Evolutionary conservation across 2,113 vertebrate genomes (phyloP).

Genomic region (Sylvilagus bachmani): DNA sequence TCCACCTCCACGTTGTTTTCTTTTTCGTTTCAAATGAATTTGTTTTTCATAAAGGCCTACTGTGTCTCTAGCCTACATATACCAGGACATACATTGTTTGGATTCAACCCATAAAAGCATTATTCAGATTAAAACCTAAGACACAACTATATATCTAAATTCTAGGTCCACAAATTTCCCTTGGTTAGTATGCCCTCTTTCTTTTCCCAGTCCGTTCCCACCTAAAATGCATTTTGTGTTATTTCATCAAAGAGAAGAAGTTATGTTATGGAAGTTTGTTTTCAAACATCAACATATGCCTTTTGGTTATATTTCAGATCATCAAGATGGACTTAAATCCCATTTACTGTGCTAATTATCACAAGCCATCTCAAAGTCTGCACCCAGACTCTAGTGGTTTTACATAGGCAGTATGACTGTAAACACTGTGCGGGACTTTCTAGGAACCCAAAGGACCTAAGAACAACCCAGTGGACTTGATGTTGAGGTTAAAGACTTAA

Average conservation of each 20-base stretch:
- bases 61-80: background rate
- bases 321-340: background rate
- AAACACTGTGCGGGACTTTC: background rate
- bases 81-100: background rate
- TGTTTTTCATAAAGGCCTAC: background rate
- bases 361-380: background rate
- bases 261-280: background rate
- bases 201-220: background rate
- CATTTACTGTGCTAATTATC: background rate
- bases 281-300: background rate
- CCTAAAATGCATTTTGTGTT: background rate
- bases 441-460: too few relatives aligned
- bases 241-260: background rate
- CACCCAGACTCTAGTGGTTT: background rate
- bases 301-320: background rate
- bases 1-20: background rate
- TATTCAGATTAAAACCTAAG: background rate
- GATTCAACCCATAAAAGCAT: background rate
- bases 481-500: background rate
- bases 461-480: background rate
- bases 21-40: slow-evolving; percentile 11
- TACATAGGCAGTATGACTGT: background rate
- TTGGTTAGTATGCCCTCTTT: too few relatives aligned
- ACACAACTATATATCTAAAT: background rate
- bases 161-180: background rate